phyloP scores from a whole-genome alignment of 2,888 invertebrate genomes.

The Drosophila macrospina region DNA sequence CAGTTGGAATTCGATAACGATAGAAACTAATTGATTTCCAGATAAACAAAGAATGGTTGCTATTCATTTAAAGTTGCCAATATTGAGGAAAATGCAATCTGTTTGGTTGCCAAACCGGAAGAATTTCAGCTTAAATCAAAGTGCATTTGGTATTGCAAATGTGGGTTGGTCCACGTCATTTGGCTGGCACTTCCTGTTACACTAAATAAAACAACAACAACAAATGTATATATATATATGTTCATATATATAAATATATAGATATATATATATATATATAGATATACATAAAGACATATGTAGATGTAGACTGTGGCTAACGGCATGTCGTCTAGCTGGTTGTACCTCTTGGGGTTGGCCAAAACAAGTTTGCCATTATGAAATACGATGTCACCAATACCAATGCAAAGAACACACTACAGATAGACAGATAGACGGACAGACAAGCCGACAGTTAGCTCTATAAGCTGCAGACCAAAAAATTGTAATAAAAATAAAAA shows the following conservation, averaged over 20 bases:
- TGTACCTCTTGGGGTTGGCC: conserved; percentile 60
- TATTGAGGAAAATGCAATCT: not conserved
- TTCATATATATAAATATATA: conserved; percentile 31
- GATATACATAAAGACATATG: conserved; percentile 30
- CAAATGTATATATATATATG: conserved; percentile 9
- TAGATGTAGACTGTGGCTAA: conserved; percentile 46
- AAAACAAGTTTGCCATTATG: conserved; percentile 75
- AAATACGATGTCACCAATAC: conserved; percentile 74
- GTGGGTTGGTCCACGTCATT: conserved; percentile 63
- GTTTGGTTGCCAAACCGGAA: conserved; percentile 65
- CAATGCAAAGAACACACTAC: conserved; percentile 55
- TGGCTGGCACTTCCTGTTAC: conserved; percentile 72
- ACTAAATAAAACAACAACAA: conserved; percentile 37
- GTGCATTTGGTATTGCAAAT: conserved; percentile 53
- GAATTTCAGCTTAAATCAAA: conserved; percentile 45
- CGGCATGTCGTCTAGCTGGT: conserved; percentile 70
- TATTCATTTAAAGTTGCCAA: not conserved
- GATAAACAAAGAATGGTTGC: no score
- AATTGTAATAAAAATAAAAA: conserved; percentile 13
- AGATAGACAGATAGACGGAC: conserved; percentile 17
- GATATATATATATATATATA: conserved; percentile 2
- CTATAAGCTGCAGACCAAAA: not conserved
- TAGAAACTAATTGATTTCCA: no score
- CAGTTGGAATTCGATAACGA: no score
- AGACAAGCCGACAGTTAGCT: not conserved